A percentile compares a stretch with the other conserved stretches of the same genome.
Evolutionary conservation across 2,797 vertebrate genomes (phyloP).

Genomic region (Danio albolineatus): DNA sequence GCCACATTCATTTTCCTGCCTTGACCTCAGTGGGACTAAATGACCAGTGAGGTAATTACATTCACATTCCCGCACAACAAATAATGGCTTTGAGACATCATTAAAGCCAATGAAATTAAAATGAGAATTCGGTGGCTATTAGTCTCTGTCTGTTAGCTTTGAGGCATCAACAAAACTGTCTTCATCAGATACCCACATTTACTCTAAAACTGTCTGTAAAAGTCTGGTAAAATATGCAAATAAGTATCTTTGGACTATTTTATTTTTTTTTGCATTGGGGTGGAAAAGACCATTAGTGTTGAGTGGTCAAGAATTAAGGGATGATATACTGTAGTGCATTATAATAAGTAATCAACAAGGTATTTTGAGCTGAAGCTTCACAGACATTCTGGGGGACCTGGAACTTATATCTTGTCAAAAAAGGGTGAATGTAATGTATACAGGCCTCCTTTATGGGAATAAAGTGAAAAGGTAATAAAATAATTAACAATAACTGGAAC

Average conservation of each 20-base stretch:
- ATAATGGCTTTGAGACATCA: constrained; percentile 50
- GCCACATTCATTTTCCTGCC: constrained; percentile 59
- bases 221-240: not conserved
- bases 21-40: constrained; percentile 52
- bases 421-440: too few species aligned
- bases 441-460: too few species aligned
- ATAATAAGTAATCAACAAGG: too few species aligned
- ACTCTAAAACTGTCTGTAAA: not conserved
- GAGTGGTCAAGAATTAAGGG: not conserved
- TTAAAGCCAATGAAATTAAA: constrained; percentile 12
- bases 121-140: constrained; percentile 38
- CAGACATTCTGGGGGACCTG: too few species aligned
- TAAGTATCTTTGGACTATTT: too few species aligned
- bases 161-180: not conserved
- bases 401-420: too few species aligned
- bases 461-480: not conserved
- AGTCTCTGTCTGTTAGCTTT: constrained; percentile 7
- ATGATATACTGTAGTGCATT: too few species aligned
- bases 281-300: not conserved
- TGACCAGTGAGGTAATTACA: constrained; percentile 57
- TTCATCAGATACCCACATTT: not conserved
- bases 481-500: not conserved
- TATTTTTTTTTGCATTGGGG: not conserved
- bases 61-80: constrained; percentile 64
- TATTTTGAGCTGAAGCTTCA: too few species aligned